Base-by-base conservation (phyloP, 2,797 vertebrate genomes). In the Staurois parvus region DNA sequence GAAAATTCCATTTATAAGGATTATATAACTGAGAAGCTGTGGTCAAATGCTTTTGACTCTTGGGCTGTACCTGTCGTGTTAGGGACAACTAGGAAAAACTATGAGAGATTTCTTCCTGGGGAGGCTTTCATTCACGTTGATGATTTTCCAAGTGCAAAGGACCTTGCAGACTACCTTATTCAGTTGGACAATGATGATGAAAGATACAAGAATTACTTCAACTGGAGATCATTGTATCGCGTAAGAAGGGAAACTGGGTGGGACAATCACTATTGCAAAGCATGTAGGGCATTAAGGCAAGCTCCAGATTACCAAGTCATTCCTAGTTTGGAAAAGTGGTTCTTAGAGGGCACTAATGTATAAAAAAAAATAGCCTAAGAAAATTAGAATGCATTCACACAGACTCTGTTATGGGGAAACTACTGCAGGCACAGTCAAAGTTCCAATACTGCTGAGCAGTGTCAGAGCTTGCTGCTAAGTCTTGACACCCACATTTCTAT, bases 121-220 rank as follows among this genome's bases (percentile, higher is more conserved):
- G 82, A 84, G 5, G 73, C 82, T 19, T 84, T 84, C 30, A 84
- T 84, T 68, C 82, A 84, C 26, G 82, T 84, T 48, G 64, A 84
- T 69, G 82, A 84, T 42, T 84, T 84, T 32, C 28, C 73, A 34
- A 84, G 64, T 29, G 32, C 82, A 28, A 84, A 59, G 32, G 82
- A 77, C 1, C 32, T 84, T 2, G 82, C 82, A 29, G 74, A 74
- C 28, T 84, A 84, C 30, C 73, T 84, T 69, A 10, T 56, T 17
- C 64, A 84, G n/a, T 28, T 84, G 52, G 82, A 84, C 42, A 76
- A 84, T 2, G 82, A 84, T 66, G 73, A 84, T 29, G 72, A 76
- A 17, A 56, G 32, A 76, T 77, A 84, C 40, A 56, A 69, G 34
- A 84, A 70, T 11, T 84, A 84, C 26, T 84, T 84, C 69, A 70